Evolutionary conservation across 2,888 invertebrate genomes (phyloP), one percentile per base, ranked within the genome.

Genomic region (Scelioninae gen. 1): DNA sequence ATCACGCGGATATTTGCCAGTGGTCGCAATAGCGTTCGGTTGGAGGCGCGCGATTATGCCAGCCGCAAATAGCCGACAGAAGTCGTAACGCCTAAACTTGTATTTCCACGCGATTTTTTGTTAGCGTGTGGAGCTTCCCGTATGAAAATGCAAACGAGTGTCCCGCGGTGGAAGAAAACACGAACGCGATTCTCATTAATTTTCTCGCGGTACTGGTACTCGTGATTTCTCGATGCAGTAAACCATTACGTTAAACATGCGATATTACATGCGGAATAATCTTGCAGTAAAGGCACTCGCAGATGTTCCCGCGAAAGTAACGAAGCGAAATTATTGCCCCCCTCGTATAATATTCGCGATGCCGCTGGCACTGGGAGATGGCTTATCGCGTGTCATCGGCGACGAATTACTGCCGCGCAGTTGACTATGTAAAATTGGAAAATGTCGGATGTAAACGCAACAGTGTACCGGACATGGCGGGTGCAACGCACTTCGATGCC

Each of bases 231-330:
- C 71, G 81, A 71, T 76, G 81, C 75, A 76, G 76, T 60, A 74
- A 81, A 71, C 71, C 76, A 82, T 82, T 76, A 82, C 71, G 82
- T 68, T 76, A 65, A 83, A 83, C 75, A 83, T 79, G 83, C 83
- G 71, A 83, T 69, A 79, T 79, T 75, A 79, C 79, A 75, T 69
- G 83, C 63, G 63, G 65, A 79, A 79, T 83, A 83, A 83, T 75
- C 63, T 32, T 55, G 51, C 55, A 13, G 76, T 47, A 71, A 76
- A 82, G 75, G 53, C 81, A 62, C 78, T 78, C 69, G 78, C 74
- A 72, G 82, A 77, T 74, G 82, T 81, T 81, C 75, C 75, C 58
- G 79, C 79, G 49, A 75, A 80, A 76, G 80, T 80, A 80, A 80
- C 80, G 74, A 80, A 83, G 77, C 80, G 63, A 74, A 83, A 83